Percentiles rank a stretch among this genome's conserved stretches.
These are phyloP conservation scores for Procambarus clarkii DNA, from an alignment of 1,140 invertebrate genomes.

Conservation along the genomic window DNA sequence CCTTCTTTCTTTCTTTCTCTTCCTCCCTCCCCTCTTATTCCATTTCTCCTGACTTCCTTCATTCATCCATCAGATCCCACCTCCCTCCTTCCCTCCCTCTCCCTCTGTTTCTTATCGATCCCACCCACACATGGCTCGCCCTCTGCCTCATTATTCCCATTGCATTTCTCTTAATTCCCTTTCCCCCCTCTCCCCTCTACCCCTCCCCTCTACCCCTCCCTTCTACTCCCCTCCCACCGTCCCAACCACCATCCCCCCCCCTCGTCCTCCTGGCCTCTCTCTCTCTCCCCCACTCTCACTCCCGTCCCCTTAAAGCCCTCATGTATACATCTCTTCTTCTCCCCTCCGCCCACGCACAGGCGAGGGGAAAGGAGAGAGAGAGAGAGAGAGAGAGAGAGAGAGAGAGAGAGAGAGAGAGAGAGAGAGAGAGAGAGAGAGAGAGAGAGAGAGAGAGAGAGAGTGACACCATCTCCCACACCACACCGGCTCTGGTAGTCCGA, in stretches of 20 bases:
- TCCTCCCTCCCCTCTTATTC: background rate
- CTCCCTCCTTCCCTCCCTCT: background rate
- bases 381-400: too few relatives aligned
- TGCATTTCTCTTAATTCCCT: background rate
- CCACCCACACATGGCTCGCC: background rate
- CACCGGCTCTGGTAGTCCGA: too few relatives aligned
- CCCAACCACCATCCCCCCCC: background rate
- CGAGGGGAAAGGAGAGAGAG: too few relatives aligned
- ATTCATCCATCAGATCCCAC: too few relatives aligned
- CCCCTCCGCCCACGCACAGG: background rate
- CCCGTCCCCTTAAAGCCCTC: background rate
- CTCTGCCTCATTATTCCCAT: background rate
- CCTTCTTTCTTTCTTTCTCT: background rate
- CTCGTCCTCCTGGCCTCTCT: background rate
- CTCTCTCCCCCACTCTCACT: background rate
- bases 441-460: background rate
- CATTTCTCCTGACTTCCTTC: background rate
- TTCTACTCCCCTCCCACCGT: background rate
- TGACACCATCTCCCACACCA: too few relatives aligned
- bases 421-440: background rate
- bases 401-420: too few relatives aligned
- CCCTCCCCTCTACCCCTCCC: background rate
- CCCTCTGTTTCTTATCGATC: background rate
- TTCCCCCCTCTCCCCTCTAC: background rate
- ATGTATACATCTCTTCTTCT: background rate